phyloP scores from a whole-genome alignment of 2,888 invertebrate species.

The Tenthredo amoena region DNA sequence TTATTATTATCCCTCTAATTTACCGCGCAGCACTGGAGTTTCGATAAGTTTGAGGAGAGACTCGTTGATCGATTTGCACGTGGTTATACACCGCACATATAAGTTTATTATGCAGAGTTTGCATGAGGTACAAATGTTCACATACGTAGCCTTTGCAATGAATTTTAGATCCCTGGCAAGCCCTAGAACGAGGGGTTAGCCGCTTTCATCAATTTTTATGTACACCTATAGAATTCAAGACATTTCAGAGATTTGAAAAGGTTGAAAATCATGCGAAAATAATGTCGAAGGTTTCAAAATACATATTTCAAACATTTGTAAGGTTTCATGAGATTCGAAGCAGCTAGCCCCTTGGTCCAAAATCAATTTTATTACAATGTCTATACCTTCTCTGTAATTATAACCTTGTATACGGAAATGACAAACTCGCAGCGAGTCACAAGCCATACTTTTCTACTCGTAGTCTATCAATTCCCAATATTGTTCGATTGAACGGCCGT shows the following conservation, averaged over 20 bases:
- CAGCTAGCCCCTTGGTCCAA: not conserved
- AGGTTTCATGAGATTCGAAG: not conserved
- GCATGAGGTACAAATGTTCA: not conserved
- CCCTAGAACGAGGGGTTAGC: not conserved
- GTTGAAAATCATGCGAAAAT: not conserved
- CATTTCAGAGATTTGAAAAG: not conserved
- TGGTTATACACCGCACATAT: not conserved
- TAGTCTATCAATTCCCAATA: not conserved
- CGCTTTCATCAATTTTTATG: not conserved
- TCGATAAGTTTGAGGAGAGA: not conserved
- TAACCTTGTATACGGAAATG: not conserved
- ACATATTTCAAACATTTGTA: not conserved
- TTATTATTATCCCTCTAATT: not conserved
- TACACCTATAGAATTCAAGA: not conserved
- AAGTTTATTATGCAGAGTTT: not conserved
- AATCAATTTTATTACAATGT: not conserved
- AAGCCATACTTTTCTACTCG: not conserved
- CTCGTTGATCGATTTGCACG: constrained; percentile 6
- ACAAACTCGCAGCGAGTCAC: not conserved
- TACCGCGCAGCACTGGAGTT: not conserved
- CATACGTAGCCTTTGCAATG: constrained; percentile 3
- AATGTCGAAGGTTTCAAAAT: not conserved
- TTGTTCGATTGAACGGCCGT: not conserved
- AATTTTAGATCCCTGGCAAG: not conserved
- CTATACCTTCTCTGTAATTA: not conserved